Evolutionary conservation across 2,797 vertebrate species (phyloP).

Genomic region (Enteromius treurensis): DNA sequence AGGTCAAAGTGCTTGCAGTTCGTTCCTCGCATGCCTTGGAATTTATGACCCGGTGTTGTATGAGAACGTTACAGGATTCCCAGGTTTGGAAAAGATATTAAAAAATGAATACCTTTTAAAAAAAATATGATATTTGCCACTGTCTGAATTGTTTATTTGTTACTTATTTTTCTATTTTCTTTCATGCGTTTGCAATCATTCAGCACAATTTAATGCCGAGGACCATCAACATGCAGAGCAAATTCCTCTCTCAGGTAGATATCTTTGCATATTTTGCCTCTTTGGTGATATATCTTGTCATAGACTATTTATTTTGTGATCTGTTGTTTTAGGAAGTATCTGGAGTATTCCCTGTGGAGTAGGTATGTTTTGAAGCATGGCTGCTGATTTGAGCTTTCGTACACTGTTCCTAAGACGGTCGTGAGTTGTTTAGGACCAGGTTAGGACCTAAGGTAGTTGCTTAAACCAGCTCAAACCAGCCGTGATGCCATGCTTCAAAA

Average conservation of each 20-base stretch:
- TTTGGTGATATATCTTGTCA: background rate
- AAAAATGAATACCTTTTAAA: background rate
- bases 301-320: background rate
- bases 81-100: conserved; percentile 58
- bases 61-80: conserved; percentile 45
- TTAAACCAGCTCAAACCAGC: background rate
- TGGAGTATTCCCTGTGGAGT: background rate
- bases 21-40: conserved; percentile 67
- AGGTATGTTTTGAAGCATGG: background rate
- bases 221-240: conserved; percentile 42
- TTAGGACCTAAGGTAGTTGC: no score
- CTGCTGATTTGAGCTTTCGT: background rate
- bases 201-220: conserved; percentile 27
- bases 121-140: background rate
- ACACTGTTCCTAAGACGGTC: background rate
- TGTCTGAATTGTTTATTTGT: background rate
- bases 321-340: background rate
- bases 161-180: background rate
- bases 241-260: conserved; percentile 59
- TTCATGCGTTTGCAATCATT: background rate
- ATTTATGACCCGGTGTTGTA: conserved; percentile 46
- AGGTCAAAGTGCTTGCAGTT: conserved; percentile 61
- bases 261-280: background rate
- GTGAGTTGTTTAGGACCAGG: background rate
- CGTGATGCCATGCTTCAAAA: background rate